Evolutionary conservation across 2,113 vertebrate species (phyloP).

Genomic region (Tychaedon coryphoeus): DNA sequence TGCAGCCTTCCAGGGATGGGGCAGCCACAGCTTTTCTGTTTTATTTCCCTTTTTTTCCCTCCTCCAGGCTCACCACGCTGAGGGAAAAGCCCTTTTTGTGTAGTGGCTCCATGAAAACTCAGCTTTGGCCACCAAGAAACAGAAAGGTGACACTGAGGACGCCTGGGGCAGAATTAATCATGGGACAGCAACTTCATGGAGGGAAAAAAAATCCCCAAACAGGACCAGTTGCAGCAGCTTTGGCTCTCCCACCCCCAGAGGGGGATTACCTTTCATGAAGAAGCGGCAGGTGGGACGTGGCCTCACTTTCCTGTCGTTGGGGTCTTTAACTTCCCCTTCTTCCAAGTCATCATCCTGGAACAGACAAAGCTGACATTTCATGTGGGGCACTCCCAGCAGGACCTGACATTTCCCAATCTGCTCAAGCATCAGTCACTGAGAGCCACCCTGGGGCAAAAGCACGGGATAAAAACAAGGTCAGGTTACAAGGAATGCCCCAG

Average conservation of each 20-base stretch:
- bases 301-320: constrained; percentile 92
- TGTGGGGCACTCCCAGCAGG: not conserved
- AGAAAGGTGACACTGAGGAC: not conserved
- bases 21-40: not conserved
- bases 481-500: not conserved
- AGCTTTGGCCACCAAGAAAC: not conserved
- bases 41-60: not conserved
- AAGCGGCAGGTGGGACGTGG: constrained; percentile 95
- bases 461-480: not conserved
- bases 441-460: not conserved
- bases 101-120: not conserved
- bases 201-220: not conserved
- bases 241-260: not conserved
- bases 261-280: constrained; percentile 93
- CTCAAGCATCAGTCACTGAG: not conserved
- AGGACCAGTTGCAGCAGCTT: fast-evolving
- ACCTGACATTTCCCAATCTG: not conserved
- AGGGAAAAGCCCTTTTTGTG: not conserved
- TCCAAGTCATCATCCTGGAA: constrained; percentile 96
- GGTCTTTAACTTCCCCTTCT: constrained; percentile 97
- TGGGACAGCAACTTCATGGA: fast-evolving
- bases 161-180: not conserved
- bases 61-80: not conserved
- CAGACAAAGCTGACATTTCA: constrained; percentile 4
- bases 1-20: not conserved